Base-by-base conservation (phyloP, 2,888 invertebrate species). In the Morpho deidamia region DNA sequence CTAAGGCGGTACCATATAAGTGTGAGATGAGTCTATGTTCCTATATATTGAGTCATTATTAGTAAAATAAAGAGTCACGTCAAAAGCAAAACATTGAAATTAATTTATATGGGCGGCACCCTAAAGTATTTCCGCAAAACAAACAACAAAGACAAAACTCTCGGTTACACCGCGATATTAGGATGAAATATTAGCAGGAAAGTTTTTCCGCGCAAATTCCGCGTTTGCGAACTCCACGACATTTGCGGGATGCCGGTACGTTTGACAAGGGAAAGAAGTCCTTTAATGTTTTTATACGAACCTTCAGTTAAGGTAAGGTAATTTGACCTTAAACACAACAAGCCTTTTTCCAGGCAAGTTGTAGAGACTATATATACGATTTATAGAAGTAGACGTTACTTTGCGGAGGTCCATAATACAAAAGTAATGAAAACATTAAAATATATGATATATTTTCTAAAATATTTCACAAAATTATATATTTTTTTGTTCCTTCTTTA, bases 241-340 rank as follows among this genome's bases (percentile, higher is more conserved):
- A 80, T 85, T 87, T 82, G 83, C 65, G 84, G 84, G 80, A 81
- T 79, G 70, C 84, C 81, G 66, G 60, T 68, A 66, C 70, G 65
- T 78, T 78, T 78, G 81, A 76, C 79, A 76, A 66, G 75, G 75
- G 76, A 67, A 51, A 49, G 69, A 74, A 76, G 74, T 70, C 68
- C 67, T 77, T 71, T 74, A 70, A 74, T 73, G 71, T 72, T 66
- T 67, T 55, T 51, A 46, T 57, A 54, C 42, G 34, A 40, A 55
- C 2, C 34, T 66, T 56, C 7, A 44, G 61, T 62, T 60, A 59
- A 55, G 59, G 66, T 48, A 11, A 39, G 5, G 14, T 46, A 47
- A 52, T 64, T 58, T 50, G 53, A 57, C 46, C 43, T 50, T 33
- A 14, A 35, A 23, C 0, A 23, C 2, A 14, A 23, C 23, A 23